Conservation (phyloP, 2,113 vertebrate species). For the Tragulus kanchil region DNA sequence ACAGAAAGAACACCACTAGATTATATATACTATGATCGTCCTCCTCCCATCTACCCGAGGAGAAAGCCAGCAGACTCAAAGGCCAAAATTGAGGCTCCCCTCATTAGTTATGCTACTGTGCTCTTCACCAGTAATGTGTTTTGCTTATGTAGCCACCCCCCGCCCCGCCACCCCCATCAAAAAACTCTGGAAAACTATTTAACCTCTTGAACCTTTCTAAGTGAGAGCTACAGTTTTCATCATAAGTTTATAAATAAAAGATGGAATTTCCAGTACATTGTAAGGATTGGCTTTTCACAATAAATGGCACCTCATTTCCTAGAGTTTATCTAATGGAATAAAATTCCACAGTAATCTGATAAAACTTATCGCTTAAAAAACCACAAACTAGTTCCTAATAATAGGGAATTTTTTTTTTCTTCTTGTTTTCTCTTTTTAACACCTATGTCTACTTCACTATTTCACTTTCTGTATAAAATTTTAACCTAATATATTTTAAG, state of each 20-base stretch:
- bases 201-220: background rate
- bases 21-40: background rate
- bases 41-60: background rate
- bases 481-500: background rate
- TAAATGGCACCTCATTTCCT: background rate
- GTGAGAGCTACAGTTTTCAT: background rate
- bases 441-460: background rate
- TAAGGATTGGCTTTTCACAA: background rate
- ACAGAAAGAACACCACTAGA: background rate
- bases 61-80: background rate
- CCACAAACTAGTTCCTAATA: background rate
- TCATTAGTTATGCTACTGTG: fast-evolving
- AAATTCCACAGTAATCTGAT: background rate
- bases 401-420: background rate
- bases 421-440: background rate
- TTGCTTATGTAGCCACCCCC: background rate
- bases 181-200: background rate
- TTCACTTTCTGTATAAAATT: background rate
- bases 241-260: background rate
- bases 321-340: background rate
- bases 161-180: background rate
- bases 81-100: background rate
- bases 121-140: background rate
- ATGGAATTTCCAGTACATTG: background rate
- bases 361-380: background rate